phyloP scores from a whole-genome alignment of 2,797 vertebrate genomes.

The Tachyglossus aculeatus region DNA sequence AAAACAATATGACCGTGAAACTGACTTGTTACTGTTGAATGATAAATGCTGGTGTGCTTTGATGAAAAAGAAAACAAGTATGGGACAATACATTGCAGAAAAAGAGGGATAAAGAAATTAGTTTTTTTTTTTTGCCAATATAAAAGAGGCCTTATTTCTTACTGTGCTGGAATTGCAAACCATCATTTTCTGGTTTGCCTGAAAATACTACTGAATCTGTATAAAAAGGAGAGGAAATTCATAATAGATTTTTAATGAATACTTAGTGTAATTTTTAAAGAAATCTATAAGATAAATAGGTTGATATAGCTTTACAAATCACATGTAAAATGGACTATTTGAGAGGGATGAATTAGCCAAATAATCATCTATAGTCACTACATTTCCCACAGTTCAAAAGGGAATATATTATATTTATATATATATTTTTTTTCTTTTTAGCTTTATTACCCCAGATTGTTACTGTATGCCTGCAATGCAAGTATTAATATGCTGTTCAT shows the following conservation, averaged over 20 bases:
- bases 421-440: conserved; percentile 69
- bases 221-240: conserved; percentile 81
- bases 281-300: conserved; percentile 80
- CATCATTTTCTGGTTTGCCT: conserved; percentile 78
- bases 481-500: conserved; percentile 65
- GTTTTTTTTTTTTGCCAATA: conserved; percentile 85
- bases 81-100: conserved; percentile 77
- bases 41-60: conserved; percentile 71
- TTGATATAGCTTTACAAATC: conserved; percentile 77
- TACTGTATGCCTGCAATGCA: conserved; percentile 81
- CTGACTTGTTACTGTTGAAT: conserved; percentile 60
- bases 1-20: conserved; percentile 54
- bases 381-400: conserved; percentile 70
- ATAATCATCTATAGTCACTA: conserved; percentile 64
- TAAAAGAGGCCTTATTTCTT: conserved; percentile 94
- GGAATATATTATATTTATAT: conserved; percentile 33
- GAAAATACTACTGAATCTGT: conserved; percentile 97
- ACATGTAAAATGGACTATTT: conserved; percentile 78
- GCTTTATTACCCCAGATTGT: conserved; percentile 83
- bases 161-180: conserved; percentile 86
- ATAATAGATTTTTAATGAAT: conserved; percentile 79
- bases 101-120: conserved; percentile 73
- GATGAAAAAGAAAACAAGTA: conserved; percentile 57
- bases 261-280: conserved; percentile 83
- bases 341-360: conserved; percentile 66